A percentile compares a stretch with the other conserved stretches of the same genome.
These are phyloP conservation scores for Tapirus indicus DNA, from an alignment of 2,797 vertebrate genomes.

Conservation along the genomic window DNA sequence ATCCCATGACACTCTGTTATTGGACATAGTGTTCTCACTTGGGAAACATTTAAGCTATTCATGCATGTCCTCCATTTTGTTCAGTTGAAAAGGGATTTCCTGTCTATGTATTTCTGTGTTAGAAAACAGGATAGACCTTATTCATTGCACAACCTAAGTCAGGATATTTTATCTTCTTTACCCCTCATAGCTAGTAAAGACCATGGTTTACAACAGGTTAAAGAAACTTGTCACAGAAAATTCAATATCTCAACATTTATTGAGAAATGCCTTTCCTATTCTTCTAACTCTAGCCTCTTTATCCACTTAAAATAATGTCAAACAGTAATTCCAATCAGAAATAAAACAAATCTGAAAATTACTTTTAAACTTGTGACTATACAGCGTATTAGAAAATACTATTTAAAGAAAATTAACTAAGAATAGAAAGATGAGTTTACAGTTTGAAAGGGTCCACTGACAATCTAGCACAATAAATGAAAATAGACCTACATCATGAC, in stretches of 20 bases:
- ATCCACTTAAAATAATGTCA: constrained; percentile 20
- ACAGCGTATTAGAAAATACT: not conserved
- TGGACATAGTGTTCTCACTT: not conserved
- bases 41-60: not conserved
- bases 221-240: constrained; percentile 17
- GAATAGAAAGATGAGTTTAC: not conserved
- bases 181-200: not conserved
- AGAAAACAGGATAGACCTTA: not conserved
- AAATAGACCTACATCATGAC: not conserved
- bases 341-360: not conserved
- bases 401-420: constrained; percentile 39
- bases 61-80: constrained; percentile 15
- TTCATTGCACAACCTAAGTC: not conserved
- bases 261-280: constrained; percentile 13
- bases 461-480: not conserved
- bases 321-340: not conserved
- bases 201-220: not conserved
- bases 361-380: not conserved
- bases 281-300: not conserved
- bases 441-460: not conserved
- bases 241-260: not conserved
- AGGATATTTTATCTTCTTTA: not conserved
- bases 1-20: not conserved
- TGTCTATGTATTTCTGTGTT: not conserved
- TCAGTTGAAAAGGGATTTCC: not conserved